Evolutionary conservation across 1,140 invertebrate genomes (phyloP).

Genomic region (Vanessa tameamea): DNA sequence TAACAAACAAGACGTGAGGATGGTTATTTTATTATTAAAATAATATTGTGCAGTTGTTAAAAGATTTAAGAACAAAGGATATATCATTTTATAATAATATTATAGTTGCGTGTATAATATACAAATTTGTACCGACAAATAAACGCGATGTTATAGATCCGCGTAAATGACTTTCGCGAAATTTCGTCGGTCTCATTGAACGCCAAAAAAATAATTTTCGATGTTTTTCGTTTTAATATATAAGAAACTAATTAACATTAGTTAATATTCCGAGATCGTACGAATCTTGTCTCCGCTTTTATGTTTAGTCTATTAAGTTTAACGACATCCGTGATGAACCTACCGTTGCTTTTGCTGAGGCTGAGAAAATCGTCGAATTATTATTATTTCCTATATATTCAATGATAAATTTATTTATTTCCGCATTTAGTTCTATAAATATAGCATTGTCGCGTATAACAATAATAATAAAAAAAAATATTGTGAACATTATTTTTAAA

Average conservation of each 20-base stretch:
- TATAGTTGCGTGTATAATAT: no score
- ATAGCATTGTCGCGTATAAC: no score
- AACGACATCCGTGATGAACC: conserved; percentile 4
- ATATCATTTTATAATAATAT: no score
- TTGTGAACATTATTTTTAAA: no score
- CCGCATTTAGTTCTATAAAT: no score
- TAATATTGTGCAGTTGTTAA: no score
- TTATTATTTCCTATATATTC: not conserved
- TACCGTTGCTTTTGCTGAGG: not conserved
- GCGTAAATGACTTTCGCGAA: not conserved
- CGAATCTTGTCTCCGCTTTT: not conserved
- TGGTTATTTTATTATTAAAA: no score
- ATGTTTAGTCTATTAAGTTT: conserved; percentile 13
- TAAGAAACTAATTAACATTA: not conserved
- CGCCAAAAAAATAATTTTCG: not conserved
- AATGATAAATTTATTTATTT: no score
- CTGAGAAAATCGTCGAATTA: not conserved
- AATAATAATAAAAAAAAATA: no score
- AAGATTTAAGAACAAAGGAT: no score
- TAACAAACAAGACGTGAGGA: no score
- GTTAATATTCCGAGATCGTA: not conserved
- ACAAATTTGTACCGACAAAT: no score
- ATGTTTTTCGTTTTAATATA: not conserved
- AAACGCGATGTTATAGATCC: not conserved
- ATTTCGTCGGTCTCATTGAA: not conserved